Conservation (phyloP, 2,888 invertebrate species). For the Hyles lineata region DNA sequence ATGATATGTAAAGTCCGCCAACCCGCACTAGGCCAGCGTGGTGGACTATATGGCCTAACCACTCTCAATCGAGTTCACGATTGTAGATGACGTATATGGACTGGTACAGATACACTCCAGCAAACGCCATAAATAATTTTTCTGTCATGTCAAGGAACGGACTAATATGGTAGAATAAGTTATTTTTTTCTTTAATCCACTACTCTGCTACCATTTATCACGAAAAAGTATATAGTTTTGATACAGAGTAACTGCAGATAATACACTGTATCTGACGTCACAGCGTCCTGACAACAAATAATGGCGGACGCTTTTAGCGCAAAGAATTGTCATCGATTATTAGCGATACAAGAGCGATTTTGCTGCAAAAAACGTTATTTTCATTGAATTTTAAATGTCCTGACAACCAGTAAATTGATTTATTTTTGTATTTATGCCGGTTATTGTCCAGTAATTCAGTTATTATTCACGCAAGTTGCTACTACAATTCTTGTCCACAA, state of each 20-base stretch:
- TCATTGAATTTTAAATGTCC: conserved; percentile 16
- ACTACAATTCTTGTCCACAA: too few relatives aligned
- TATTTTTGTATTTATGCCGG: not conserved
- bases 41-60: too few relatives aligned
- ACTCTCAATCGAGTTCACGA: too few relatives aligned
- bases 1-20: too few relatives aligned
- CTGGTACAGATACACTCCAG: too few relatives aligned
- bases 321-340: conserved; percentile 36
- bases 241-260: not conserved
- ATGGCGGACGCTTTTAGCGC: not conserved
- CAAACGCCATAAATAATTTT: too few relatives aligned
- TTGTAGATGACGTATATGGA: too few relatives aligned
- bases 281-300: not conserved
- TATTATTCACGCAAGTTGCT: not conserved
- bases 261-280: not conserved
- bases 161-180: too few relatives aligned
- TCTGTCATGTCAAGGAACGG: too few relatives aligned
- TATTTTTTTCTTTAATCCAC: too few relatives aligned
- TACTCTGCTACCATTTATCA: too few relatives aligned
- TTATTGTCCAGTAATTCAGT: not conserved
- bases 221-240: not conserved
- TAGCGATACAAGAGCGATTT: conserved; percentile 31
- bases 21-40: too few relatives aligned
- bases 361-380: not conserved
- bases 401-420: conserved; percentile 2